Evolutionary conservation across 2,113 vertebrate species (phyloP).

Genomic region (Neodontobutis hainanensis): DNA sequence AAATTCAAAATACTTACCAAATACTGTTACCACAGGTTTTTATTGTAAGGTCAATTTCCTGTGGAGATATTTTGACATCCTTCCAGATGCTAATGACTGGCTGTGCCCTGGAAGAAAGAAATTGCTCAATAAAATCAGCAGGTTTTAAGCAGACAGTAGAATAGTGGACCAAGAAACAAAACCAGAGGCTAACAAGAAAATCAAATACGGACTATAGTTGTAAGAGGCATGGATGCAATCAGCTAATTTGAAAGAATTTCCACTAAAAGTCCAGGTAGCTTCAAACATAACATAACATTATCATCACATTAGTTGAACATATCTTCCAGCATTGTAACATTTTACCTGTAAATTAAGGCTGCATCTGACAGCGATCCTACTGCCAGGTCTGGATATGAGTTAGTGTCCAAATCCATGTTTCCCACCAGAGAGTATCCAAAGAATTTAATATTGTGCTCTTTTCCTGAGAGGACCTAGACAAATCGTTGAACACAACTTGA

Average conservation of each 20-base stretch:
- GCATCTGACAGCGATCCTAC: conserved; percentile 93
- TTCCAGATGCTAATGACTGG: conserved; percentile 87
- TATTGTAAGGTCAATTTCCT: conserved; percentile 75
- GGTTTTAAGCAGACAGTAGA: neutral
- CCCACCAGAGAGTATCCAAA: conserved; percentile 97
- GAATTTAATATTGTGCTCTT: conserved; percentile 72
- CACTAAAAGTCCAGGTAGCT: too few relatives aligned
- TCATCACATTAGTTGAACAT: too few relatives aligned
- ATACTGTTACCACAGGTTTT: conserved; percentile 81
- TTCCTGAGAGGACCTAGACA: conserved; percentile 86
- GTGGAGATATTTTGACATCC: conserved; percentile 83
- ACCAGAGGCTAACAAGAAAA: neutral
- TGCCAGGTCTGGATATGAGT: conserved; percentile 93
- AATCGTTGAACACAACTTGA: neutral
- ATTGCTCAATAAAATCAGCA: conserved; percentile 7
- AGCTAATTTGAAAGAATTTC: too few relatives aligned
- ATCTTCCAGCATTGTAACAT: neutral
- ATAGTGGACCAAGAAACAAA: neutral
- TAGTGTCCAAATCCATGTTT: conserved; percentile 93
- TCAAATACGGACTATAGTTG: too few relatives aligned
- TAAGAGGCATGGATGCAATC: too few relatives aligned
- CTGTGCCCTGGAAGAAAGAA: conserved; percentile 81
- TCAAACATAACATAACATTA: too few relatives aligned
- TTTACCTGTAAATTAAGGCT: conserved; percentile 88
- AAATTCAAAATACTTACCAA: conserved; percentile 78